Conservation (phyloP, 2,113 vertebrate genomes). For the Montifringilla adamsi region DNA sequence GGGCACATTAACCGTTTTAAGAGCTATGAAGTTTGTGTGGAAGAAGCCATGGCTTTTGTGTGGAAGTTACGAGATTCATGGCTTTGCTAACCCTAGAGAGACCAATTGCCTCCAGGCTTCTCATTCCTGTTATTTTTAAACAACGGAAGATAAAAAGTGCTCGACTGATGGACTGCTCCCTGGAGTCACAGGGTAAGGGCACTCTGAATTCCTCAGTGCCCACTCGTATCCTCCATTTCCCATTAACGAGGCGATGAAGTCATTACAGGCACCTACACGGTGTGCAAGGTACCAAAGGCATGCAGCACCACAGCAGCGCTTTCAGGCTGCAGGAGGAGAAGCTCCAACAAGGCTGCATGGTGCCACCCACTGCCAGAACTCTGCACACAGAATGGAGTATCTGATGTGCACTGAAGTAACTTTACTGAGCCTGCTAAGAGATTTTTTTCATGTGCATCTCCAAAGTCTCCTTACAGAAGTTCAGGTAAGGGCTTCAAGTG, state of each 20-base stretch:
- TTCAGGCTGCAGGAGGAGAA: background rate
- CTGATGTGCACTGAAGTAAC: background rate
- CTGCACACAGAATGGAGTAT: background rate
- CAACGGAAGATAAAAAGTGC: background rate
- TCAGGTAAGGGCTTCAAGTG: background rate
- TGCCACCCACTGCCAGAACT: constrained; percentile 5
- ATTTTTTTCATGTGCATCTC: background rate
- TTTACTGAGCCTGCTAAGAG: background rate
- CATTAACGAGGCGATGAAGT: background rate
- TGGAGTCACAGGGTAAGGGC: background rate
- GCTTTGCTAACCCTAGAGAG: background rate
- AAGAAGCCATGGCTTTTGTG: background rate
- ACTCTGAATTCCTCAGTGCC: background rate
- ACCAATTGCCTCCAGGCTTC: background rate
- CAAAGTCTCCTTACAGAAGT: background rate
- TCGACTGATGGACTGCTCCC: background rate
- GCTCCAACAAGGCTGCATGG: background rate
- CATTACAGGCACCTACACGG: background rate
- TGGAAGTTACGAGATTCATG: background rate
- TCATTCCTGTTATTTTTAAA: background rate
- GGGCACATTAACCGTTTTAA: background rate
- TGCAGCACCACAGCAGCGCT: background rate
- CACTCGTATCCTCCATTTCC: background rate
- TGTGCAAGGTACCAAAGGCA: background rate
- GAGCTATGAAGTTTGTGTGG: background rate